Evolutionary conservation across 2,113 vertebrate species (phyloP).

Genomic region (Bufo gargarizans): DNA sequence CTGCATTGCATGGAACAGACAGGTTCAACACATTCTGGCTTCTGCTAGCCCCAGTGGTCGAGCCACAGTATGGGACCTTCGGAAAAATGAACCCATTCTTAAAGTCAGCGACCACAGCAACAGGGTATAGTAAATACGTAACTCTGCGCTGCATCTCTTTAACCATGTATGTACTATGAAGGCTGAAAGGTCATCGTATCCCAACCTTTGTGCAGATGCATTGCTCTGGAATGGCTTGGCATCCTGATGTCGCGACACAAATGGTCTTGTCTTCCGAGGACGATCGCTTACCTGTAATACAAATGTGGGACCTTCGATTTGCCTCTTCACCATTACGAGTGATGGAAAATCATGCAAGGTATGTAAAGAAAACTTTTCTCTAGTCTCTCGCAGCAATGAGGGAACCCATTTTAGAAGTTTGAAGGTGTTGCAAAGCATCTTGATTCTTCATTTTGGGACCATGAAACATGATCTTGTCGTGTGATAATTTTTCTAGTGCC

Average conservation of each 20-base stretch:
- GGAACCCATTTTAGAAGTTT: too few relatives aligned
- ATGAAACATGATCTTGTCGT: too few relatives aligned
- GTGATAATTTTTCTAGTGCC: too few relatives aligned
- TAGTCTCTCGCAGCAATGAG: background rate
- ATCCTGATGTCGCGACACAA: conserved; percentile 95
- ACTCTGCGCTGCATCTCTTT: background rate
- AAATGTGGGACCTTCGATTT: conserved; percentile 97
- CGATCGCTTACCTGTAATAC: conserved; percentile 91
- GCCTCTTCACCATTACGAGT: conserved; percentile 93
- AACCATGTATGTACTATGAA: background rate
- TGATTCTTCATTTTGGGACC: background rate
- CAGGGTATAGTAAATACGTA: conserved; percentile 73
- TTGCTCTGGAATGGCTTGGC: conserved; percentile 94
- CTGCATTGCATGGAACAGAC: conserved; percentile 80
- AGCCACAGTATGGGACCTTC: conserved; percentile 92
- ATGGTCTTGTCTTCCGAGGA: conserved; percentile 93
- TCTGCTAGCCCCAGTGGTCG: conserved; percentile 89
- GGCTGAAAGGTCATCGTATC: background rate
- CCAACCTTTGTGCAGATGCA: conserved; percentile 81
- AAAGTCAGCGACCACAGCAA: conserved; percentile 99
- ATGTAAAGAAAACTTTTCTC: conserved; percentile 28
- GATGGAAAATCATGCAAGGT: conserved; percentile 93
- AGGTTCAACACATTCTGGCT: conserved; percentile 81
- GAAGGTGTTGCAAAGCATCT: background rate
- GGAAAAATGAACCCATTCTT: conserved; percentile 96